Percentiles rank a stretch among this genome's conserved stretches.
phyloP scores from a whole-genome alignment of 2,113 vertebrate genomes.

The Struthio camelus region DNA sequence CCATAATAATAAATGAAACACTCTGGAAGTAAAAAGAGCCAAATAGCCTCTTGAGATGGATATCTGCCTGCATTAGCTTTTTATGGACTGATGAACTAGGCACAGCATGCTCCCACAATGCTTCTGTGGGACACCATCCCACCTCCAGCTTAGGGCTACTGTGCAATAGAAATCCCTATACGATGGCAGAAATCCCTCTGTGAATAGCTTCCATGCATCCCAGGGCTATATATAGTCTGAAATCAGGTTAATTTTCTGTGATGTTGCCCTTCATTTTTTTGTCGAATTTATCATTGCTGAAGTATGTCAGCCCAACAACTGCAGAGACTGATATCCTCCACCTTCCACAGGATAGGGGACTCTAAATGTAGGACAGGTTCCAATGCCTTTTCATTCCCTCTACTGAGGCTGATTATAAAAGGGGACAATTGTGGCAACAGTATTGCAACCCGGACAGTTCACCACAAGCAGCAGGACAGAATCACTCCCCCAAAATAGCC shows the following conservation, averaged over 20 bases:
- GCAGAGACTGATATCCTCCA: not conserved
- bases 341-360: not conserved
- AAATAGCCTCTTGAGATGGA: constrained; percentile 15
- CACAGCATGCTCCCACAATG: not conserved
- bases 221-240: not conserved
- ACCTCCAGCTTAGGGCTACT: not conserved
- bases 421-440: not conserved
- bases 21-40: not conserved
- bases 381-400: not conserved
- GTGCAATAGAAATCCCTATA: not conserved
- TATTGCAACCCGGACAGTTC: not conserved
- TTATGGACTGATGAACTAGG: not conserved
- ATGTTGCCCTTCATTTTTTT: not conserved
- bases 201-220: not conserved
- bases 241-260: constrained; percentile 33
- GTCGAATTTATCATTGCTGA: not conserved
- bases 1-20: not conserved
- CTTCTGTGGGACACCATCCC: not conserved
- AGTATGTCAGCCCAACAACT: constrained; percentile 2
- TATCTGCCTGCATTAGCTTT: not conserved
- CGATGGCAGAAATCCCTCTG: not conserved
- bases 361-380: not conserved
- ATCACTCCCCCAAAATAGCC: not conserved
- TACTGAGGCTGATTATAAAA: not conserved
- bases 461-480: not conserved